Percentiles rank a stretch among this genome's conserved stretches.
These are phyloP conservation scores for Aricia artaxerxes DNA, from an alignment of 2,888 invertebrate genomes.

Conservation along the genomic window DNA sequence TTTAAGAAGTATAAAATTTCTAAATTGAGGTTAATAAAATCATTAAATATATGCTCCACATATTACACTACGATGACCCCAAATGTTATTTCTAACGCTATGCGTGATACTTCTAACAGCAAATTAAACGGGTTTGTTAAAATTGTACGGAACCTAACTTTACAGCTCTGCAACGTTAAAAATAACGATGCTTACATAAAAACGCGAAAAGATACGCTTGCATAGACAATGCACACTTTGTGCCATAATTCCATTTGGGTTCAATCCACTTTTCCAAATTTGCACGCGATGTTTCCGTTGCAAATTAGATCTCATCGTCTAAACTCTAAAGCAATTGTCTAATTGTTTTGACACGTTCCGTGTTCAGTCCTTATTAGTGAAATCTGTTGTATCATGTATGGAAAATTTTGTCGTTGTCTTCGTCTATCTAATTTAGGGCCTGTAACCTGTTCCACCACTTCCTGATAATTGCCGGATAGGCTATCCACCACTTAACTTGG, in stretches of 20 bases:
- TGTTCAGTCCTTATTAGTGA: slow-evolving; percentile 4
- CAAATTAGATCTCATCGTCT: neutral
- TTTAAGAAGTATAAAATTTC: neutral
- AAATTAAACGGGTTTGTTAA: neutral
- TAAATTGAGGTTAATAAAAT: slow-evolving; percentile 18
- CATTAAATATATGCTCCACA: slow-evolving; percentile 29
- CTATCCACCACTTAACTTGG: too few species aligned
- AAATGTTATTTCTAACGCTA: slow-evolving; percentile 13
- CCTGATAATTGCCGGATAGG: too few species aligned
- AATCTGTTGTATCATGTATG: neutral
- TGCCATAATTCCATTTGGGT: slow-evolving; percentile 14
- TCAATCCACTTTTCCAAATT: slow-evolving; percentile 15
- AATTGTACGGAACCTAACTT: slow-evolving; percentile 1
- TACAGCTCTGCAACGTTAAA: neutral
- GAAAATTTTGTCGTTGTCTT: neutral
- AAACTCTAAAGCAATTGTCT: neutral
- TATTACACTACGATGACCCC: slow-evolving; percentile 4
- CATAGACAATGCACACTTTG: slow-evolving; percentile 10
- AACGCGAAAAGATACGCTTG: slow-evolving; percentile 14
- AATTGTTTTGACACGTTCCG: neutral
- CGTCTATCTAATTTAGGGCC: neutral
- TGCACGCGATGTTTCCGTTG: neutral
- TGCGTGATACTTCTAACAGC: neutral
- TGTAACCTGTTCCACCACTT: too few species aligned
- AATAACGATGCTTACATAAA: neutral